Conservation (phyloP, 2,113 vertebrate genomes). For the Paraplagusia blochii region DNA sequence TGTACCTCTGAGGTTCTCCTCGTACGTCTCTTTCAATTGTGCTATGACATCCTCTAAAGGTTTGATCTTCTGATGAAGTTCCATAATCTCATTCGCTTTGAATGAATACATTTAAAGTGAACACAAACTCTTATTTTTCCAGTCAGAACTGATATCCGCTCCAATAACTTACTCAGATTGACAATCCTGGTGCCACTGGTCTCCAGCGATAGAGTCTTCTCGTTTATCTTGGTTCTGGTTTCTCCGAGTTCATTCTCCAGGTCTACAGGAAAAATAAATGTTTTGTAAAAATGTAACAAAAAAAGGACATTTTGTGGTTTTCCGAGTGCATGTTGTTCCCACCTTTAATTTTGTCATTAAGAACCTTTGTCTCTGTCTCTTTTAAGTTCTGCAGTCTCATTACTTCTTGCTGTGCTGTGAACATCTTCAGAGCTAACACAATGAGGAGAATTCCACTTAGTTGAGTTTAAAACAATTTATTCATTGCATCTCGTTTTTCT, state of each 20-base stretch:
- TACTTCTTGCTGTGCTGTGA: constrained; percentile 35
- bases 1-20: constrained; percentile 22
- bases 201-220: neutral
- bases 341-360: constrained; percentile 35
- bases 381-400: constrained; percentile 18
- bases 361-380: neutral
- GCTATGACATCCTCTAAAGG: constrained; percentile 19
- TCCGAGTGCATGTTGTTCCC: neutral
- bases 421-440: constrained; percentile 35
- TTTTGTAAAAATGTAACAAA: neutral
- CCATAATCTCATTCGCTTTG: constrained; percentile 39
- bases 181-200: neutral
- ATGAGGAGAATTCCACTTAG: neutral
- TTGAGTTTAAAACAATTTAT: too few relatives aligned
- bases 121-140: neutral
- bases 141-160: neutral
- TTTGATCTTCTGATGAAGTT: constrained; percentile 28
- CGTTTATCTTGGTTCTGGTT: constrained; percentile 15
- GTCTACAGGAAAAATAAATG: constrained; percentile 16
- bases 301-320: neutral
- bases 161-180: constrained; percentile 33
- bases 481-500: too few relatives aligned
- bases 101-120: constrained; percentile 1
- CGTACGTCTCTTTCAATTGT: constrained; percentile 1
- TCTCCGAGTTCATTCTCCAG: constrained; percentile 33